Base-by-base conservation (phyloP, 2,888 invertebrate species). In the Conops quadrifasciatus region DNA sequence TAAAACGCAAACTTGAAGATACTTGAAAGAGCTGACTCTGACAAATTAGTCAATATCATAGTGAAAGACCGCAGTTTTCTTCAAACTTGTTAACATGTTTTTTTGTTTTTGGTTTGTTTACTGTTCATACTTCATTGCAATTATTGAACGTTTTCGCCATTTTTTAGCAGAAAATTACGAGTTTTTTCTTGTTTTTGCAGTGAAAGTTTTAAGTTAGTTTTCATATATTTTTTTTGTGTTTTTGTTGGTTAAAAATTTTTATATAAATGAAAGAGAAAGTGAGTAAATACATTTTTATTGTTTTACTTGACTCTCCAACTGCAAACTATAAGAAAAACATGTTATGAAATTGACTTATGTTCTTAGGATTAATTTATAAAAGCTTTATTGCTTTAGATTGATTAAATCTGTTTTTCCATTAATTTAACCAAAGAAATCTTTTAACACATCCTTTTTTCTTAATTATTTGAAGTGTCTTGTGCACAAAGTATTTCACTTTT, bases 161-260 rank as follows among this genome's bases (percentile, higher is more conserved):
- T 26, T 45, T 62, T 47, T 58, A 15, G 24, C 24, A 15, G 15
- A 24, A 13, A 58, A 58, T 26, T 26, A 58, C 58, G 11, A 28
- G 28, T 63, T 63, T 63, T 30, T 13, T 30, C n/a, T 47, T 63
- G 15, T 53, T 28, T n/a, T 49, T 65, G 51, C 28, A 45, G 26
- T 65, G 47, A 49, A 49, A 49, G 47, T 65, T 51, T 64, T 64
- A n/a, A 64, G 24, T 26, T 43, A 47, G 3, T 16, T 49, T 49
- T 49, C 19, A n/a, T 49, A 49, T 49, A 43, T 19, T 49, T 15
- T 49, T 49, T 49, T 49, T 49, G 11, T n/a, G 7, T 15, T 49
- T 49, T 49, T 4, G 49, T 49, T 49, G 11, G 11, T n/a, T 49
- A 15, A 49, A 19, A 3, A 49, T n/a, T 49, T 49, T 49, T 36